These are phyloP conservation scores for Porites cylindrica DNA, from an alignment of 92 coral and sea anemone genomes.

Conservation along the genomic window DNA sequence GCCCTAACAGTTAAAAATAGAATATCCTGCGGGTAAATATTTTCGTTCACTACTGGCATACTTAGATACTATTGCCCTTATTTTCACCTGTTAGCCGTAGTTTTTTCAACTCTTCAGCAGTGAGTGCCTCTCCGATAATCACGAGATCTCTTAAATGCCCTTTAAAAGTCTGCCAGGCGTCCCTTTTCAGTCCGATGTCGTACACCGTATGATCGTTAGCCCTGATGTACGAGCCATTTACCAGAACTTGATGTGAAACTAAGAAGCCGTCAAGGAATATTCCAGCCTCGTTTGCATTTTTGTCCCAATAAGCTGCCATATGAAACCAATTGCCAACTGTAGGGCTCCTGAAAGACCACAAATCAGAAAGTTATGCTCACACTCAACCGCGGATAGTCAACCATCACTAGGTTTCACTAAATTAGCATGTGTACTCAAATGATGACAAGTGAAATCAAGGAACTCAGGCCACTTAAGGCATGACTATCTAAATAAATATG, in stretches of 20 bases:
- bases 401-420: too few species aligned
- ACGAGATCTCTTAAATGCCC: slow-evolving; percentile 22
- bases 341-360: not conserved
- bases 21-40: not conserved
- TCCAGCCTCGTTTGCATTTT: not conserved
- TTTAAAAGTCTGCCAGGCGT: not conserved
- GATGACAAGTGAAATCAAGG: too few species aligned
- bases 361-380: too few species aligned
- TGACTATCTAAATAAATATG: too few species aligned
- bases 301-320: slow-evolving; percentile 5
- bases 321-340: slow-evolving; percentile 20
- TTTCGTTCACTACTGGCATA: not conserved
- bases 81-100: not conserved
- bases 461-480: too few species aligned
- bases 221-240: not conserved
- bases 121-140: slow-evolving; percentile 7
- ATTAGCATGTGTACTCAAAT: too few species aligned
- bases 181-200: slow-evolving; percentile 19
- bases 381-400: too few species aligned
- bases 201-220: not conserved
- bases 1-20: too few species aligned
- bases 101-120: not conserved
- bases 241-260: not conserved
- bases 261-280: not conserved
- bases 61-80: not conserved